A percentile compares a stretch with the other conserved stretches of the same genome.
Evolutionary conservation across 2,113 vertebrate species (phyloP).

Genomic region (Podilymbus podiceps): DNA sequence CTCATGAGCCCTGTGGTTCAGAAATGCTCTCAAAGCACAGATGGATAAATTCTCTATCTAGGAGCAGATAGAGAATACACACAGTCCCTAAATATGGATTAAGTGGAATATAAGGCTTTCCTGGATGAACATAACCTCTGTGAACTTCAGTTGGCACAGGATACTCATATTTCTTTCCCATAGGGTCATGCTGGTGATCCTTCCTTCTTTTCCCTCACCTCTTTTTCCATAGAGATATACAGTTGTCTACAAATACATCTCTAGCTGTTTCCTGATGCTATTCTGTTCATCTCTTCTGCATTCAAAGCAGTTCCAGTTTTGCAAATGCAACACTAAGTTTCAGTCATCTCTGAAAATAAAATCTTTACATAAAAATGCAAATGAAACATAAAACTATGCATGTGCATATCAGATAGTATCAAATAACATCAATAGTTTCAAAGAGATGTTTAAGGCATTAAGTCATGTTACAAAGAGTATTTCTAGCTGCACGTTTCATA

Average conservation of each 20-base stretch:
- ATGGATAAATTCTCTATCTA: background rate
- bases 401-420: background rate
- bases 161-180: background rate
- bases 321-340: background rate
- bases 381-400: background rate
- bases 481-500: slow-evolving; percentile 31
- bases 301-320: background rate
- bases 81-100: background rate
- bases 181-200: background rate
- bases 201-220: background rate
- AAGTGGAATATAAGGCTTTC: background rate
- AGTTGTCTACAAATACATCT: background rate
- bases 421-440: slow-evolving; percentile 11
- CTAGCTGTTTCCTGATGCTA: background rate
- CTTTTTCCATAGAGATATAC: background rate
- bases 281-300: background rate
- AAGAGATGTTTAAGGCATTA: slow-evolving; percentile 45
- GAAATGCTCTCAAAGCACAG: background rate
- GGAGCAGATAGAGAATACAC: background rate
- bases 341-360: background rate
- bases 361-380: slow-evolving; percentile 9
- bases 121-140: background rate
- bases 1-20: background rate
- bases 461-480: background rate
- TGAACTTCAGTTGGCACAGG: background rate